phyloP scores from a whole-genome alignment of 2,113 vertebrate species.

The Platycercus adscitus region DNA sequence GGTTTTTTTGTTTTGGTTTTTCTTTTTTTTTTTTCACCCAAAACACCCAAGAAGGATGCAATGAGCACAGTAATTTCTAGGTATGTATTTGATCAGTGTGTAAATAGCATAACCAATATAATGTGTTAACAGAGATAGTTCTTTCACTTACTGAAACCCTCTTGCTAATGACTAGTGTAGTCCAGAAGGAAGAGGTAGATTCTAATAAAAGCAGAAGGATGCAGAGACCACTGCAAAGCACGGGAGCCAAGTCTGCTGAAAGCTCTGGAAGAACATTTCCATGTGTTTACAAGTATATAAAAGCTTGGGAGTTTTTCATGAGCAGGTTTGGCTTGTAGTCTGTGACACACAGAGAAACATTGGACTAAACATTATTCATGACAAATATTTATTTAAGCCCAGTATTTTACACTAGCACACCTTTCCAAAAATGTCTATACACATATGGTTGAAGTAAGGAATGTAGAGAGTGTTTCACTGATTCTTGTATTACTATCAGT shows the following conservation, averaged over 20 bases:
- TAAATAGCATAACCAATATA: neutral
- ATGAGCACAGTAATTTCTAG: neutral
- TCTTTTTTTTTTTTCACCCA: neutral
- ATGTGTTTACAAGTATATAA: neutral
- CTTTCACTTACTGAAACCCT: neutral
- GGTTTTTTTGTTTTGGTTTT: neutral
- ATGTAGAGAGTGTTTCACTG: neutral
- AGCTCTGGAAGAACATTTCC: neutral
- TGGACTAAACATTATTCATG: neutral
- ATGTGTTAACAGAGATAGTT: neutral
- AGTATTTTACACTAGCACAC: neutral
- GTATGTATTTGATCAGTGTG: neutral
- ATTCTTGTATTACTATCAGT: neutral
- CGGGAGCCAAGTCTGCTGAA: neutral
- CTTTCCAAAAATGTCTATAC: neutral
- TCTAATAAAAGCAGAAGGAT: neutral
- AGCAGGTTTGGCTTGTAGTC: neutral
- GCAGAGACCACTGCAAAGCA: neutral
- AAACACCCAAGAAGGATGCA: neutral
- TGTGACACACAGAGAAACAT: neutral
- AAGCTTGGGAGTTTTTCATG: neutral
- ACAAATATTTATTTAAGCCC: neutral
- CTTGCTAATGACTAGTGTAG: neutral
- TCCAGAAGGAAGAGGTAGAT: neutral
- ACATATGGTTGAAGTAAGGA: neutral